Evolutionary conservation across 2,797 vertebrate species (phyloP).

Genomic region (Phoebastria nigripes): DNA sequence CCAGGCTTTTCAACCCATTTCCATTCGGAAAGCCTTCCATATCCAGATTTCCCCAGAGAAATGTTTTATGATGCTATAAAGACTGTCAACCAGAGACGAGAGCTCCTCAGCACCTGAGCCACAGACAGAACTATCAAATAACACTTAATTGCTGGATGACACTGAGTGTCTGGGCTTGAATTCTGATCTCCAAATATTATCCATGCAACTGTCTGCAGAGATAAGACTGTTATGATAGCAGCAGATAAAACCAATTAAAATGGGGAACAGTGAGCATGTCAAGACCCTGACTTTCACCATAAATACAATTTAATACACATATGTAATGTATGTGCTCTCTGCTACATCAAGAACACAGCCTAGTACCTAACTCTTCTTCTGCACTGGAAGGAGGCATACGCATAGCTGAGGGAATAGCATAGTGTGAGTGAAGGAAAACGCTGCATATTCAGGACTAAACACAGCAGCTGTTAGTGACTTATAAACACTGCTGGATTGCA

Average conservation of each 20-base stretch:
- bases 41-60: constrained; percentile 72
- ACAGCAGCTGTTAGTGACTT: constrained; percentile 24
- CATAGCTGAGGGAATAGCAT: background rate
- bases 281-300: constrained; percentile 51
- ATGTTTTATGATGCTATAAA: constrained; percentile 75
- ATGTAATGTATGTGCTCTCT: background rate
- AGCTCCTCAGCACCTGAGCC: constrained; percentile 71
- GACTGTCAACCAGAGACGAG: constrained; percentile 65
- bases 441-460: background rate
- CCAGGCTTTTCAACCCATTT: constrained; percentile 58
- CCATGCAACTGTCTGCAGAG: constrained; percentile 63
- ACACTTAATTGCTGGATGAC: constrained; percentile 75
- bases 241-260: constrained; percentile 74
- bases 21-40: constrained; percentile 65
- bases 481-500: background rate
- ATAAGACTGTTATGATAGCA: constrained; percentile 68
- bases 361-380: background rate
- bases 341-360: background rate
- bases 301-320: constrained; percentile 22
- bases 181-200: constrained; percentile 76
- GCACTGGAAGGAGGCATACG: background rate
- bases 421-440: background rate
- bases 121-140: constrained; percentile 76
- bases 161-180: constrained; percentile 65
- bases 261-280: constrained; percentile 36